Evolutionary conservation across 1,140 invertebrate genomes (phyloP).

Genomic region (Ceratina calcarata): DNA sequence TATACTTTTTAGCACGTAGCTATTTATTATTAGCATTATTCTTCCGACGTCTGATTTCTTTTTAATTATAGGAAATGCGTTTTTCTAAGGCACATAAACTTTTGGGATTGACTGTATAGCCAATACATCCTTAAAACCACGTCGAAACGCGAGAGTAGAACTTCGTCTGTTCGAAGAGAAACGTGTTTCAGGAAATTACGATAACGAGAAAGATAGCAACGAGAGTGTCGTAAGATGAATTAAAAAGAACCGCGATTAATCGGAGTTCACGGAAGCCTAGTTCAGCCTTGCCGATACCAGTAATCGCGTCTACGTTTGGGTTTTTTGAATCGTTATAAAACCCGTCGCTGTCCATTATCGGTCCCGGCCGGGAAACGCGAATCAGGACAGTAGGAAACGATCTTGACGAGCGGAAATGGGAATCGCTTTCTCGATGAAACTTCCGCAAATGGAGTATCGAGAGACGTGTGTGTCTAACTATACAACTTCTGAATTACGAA

Average conservation of each 20-base stretch:
- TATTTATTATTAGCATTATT: too few relatives aligned
- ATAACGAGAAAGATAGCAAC: not conserved
- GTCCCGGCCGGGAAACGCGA: not conserved
- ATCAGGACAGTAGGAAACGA: not conserved
- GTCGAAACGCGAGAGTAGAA: too few relatives aligned
- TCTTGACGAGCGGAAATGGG: constrained; percentile 1
- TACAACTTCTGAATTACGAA: too few relatives aligned
- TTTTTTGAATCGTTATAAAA: constrained; percentile 6
- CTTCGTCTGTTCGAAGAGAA: too few relatives aligned
- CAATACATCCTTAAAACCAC: too few relatives aligned
- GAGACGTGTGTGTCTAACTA: not conserved
- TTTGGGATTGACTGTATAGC: too few relatives aligned
- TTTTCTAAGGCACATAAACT: too few relatives aligned
- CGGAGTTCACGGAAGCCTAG: not conserved
- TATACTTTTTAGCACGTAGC: too few relatives aligned
- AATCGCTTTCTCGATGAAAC: not conserved
- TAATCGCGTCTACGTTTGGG: constrained; percentile 14
- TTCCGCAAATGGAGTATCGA: not conserved
- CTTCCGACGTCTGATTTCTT: too few relatives aligned
- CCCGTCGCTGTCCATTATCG: too few relatives aligned
- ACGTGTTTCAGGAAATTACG: not conserved
- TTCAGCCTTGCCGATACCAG: constrained; percentile 11
- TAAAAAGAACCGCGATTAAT: constrained; percentile 1
- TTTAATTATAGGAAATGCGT: too few relatives aligned
- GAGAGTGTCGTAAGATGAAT: too few relatives aligned